Conservation (phyloP, 2,888 invertebrate species). For the Eurytoma californica region DNA sequence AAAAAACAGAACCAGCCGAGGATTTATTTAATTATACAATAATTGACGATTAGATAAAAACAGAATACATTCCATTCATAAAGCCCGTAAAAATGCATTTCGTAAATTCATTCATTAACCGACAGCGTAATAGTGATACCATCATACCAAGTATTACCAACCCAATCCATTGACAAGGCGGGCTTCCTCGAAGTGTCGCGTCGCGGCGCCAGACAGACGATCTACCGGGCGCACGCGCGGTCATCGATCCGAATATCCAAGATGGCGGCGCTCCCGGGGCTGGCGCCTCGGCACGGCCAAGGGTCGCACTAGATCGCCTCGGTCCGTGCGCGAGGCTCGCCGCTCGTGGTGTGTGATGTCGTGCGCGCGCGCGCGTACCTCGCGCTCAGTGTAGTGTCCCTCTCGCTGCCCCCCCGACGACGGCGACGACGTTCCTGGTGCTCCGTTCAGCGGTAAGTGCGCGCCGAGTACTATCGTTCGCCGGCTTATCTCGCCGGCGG, state of each 20-base stretch:
- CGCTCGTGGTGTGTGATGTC: background rate
- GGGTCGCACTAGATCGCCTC: conserved; percentile 6
- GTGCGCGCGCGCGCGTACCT: conserved; percentile 40
- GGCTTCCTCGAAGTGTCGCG: too few species aligned
- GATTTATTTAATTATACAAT: too few species aligned
- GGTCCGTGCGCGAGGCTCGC: conserved; percentile 1
- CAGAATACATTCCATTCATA: too few species aligned
- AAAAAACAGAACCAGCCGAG: too few species aligned
- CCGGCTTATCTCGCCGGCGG: background rate
- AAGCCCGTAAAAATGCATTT: too few species aligned
- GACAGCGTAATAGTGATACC: background rate
- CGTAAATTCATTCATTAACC: background rate
- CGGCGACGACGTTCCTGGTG: conserved; percentile 71
- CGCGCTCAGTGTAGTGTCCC: conserved; percentile 48
- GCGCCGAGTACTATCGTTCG: background rate
- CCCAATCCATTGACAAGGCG: too few species aligned
- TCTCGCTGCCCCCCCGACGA: conserved; percentile 66
- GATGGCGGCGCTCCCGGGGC: background rate
- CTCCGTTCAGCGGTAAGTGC: conserved; percentile 71
- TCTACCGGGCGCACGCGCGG: conserved; percentile 21
- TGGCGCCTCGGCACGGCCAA: conserved; percentile 17
- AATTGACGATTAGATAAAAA: too few species aligned
- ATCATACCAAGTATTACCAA: too few species aligned
- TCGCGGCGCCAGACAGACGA: background rate
- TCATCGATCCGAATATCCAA: conserved; percentile 33